Conservation (phyloP, 2,113 vertebrate genomes). For the Podarcis muralis region DNA sequence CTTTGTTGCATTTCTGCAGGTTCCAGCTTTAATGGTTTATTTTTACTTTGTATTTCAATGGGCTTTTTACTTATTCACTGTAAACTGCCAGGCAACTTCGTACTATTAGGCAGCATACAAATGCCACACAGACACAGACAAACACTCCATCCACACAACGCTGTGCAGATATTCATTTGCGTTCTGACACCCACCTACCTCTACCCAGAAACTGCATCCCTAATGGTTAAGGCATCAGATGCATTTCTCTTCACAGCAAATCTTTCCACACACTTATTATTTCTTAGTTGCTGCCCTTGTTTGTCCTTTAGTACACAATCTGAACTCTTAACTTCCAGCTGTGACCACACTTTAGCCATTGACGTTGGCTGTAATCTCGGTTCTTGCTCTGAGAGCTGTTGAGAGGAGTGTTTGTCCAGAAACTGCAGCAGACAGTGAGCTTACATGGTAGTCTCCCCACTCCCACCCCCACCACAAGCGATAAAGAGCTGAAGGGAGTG, state of each 20-base stretch:
- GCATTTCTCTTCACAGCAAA: neutral
- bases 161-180: neutral
- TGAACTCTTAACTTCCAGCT: neutral
- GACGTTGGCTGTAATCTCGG: neutral
- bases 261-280: neutral
- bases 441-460: neutral
- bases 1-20: too few species aligned
- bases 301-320: neutral
- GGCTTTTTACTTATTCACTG: too few species aligned
- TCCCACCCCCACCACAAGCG: neutral
- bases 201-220: neutral
- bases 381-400: neutral
- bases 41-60: too few species aligned
- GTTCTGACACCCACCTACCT: neutral
- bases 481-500: neutral
- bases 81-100: too few species aligned
- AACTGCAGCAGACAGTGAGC: neutral
- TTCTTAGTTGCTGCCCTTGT: neutral
- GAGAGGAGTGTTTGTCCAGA: neutral
- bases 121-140: neutral
- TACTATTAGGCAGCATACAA: too few species aligned
- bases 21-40: too few species aligned
- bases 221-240: neutral
- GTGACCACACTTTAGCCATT: neutral
- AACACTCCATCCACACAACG: neutral